These are phyloP conservation scores for Slavum lentiscoides DNA, from an alignment of 2,888 invertebrate genomes.

Conservation along the genomic window DNA sequence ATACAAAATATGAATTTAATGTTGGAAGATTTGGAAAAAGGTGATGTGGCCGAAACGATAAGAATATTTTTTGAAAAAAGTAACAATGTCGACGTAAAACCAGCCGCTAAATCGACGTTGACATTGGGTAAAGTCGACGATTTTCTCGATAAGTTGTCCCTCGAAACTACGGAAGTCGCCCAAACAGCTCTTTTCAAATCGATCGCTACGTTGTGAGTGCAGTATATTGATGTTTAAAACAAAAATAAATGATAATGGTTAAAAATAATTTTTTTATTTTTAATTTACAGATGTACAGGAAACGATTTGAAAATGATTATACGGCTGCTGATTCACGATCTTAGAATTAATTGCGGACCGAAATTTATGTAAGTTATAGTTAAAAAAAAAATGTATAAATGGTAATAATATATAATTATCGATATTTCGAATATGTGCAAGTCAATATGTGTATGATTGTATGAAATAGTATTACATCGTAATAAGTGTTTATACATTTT, in stretches of 20 bases:
- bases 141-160: constrained; percentile 74
- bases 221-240: background rate
- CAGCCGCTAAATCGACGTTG: constrained; percentile 70
- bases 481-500: no score
- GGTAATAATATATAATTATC: no score
- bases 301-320: constrained; percentile 86
- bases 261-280: constrained; percentile 11
- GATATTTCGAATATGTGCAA: no score
- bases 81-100: constrained; percentile 61
- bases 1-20: constrained; percentile 75
- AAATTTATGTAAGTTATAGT: constrained; percentile 73
- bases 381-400: no score
- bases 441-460: no score
- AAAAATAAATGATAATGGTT: no score
- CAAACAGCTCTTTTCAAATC: constrained; percentile 76
- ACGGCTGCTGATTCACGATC: constrained; percentile 85
- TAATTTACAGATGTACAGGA: constrained; percentile 69
- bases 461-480: no score
- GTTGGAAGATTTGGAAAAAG: constrained; percentile 83
- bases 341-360: constrained; percentile 89
- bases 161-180: constrained; percentile 83
- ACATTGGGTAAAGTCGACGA: constrained; percentile 77
- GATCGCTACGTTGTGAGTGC: constrained; percentile 66
- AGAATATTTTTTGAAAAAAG: constrained; percentile 75
- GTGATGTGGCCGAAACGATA: constrained; percentile 88